phyloP scores from a whole-genome alignment of 2,113 vertebrate genomes.

The Dipodomys ordii region DNA sequence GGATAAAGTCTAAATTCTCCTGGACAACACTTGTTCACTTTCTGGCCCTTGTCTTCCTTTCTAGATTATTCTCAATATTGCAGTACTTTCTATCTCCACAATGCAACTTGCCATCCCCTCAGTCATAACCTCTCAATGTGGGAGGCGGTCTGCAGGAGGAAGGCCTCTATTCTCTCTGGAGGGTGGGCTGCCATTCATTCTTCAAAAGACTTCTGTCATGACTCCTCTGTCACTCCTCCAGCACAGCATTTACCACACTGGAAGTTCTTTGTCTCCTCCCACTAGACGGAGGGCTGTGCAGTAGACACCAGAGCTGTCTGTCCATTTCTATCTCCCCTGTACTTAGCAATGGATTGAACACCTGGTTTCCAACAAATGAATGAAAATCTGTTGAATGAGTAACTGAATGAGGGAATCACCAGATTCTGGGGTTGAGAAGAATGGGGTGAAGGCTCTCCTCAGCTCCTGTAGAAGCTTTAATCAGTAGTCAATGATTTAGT shows the following conservation, averaged over 20 bases:
- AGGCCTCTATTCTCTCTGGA: neutral
- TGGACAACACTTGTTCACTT: neutral
- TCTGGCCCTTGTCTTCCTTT: slow-evolving; percentile 4
- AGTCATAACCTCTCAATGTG: neutral
- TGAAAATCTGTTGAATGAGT: slow-evolving; percentile 7
- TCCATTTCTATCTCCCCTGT: neutral
- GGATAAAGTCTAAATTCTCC: neutral
- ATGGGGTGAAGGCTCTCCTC: slow-evolving; percentile 23
- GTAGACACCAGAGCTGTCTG: neutral
- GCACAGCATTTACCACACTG: neutral
- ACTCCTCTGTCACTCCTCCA: neutral
- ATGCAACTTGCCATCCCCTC: neutral
- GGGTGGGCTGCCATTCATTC: slow-evolving; percentile 25
- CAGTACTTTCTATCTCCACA: neutral
- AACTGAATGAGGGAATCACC: neutral
- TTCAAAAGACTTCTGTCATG: slow-evolving; percentile 44
- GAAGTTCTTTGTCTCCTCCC: neutral
- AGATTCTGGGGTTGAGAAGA: neutral
- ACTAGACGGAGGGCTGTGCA: neutral
- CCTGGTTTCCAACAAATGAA: slow-evolving; percentile 24
- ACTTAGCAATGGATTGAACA: neutral
- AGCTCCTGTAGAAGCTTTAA: neutral
- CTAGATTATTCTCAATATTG: slow-evolving; percentile 10
- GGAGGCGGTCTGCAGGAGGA: too few species aligned
- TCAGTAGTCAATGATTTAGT: neutral